Base-by-base conservation (phyloP, 1,140 invertebrate species). In the Steinernema feltiae region DNA sequence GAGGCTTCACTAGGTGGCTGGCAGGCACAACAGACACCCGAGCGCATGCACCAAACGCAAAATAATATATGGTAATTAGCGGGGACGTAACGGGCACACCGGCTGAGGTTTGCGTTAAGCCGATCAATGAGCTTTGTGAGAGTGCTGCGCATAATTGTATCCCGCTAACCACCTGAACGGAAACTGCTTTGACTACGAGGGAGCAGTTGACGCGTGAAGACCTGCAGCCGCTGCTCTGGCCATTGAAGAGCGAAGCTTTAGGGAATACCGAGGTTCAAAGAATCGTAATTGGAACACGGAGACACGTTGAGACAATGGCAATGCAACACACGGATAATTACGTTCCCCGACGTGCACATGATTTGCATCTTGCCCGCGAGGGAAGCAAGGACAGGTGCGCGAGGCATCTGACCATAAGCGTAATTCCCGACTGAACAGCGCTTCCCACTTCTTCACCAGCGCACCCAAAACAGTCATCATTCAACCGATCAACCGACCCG, bases 31-130 rank as follows among this genome's bases (percentile, higher is more conserved):
- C 53, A 27, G 53, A 63, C 15, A 63, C n/a, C n/a, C 41, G 41
- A 27, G 24, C 53, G 53, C 53, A 63, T 63, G 53, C 53, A 63
- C 15, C 24, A 63, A 63, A 63, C 53, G 24, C 15, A 63, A n/a
- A 63, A 63, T 63, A 63, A 63, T 63, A 63, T 63, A 63, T 63
- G 53, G 53, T 63, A 63, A 63, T 63, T 63, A 63, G 53, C 53
- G 53, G 53, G 53, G 12, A 63, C 53, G 53, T 63, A 63, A 63
- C 53, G 53, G 53, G 53, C 7, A 63, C 53, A 63, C 53, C 53
- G 53, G 53, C 53, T 63, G 53, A 63, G 53, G 53, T 63, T 63
- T 63, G 53, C 53, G 53, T 63, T 63, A 63, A 63, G 53, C 53
- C 53, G 53, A 63, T 63, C 53, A 63, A 63, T 63, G 53, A 27